Percentiles rank a stretch among this genome's conserved stretches.
Conservation (phyloP, 30 jellyfish, hydroid and myxozoan genomes). For the Haliclystus octoradiatus region DNA sequence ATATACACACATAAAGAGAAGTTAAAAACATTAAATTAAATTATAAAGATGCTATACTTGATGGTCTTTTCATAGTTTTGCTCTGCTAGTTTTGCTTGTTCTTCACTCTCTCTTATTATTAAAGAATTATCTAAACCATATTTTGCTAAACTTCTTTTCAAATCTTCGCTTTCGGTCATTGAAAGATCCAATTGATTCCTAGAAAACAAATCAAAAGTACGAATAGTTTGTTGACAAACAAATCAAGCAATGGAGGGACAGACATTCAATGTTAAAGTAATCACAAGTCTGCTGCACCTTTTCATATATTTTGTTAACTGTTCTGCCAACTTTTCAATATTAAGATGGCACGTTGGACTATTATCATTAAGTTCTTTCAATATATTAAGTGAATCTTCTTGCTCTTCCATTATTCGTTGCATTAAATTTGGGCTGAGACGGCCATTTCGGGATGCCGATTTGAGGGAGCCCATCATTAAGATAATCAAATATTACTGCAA, state of each 20-base stretch:
- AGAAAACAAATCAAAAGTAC: background rate
- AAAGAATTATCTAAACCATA: constrained; percentile 51
- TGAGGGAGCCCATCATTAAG: constrained; percentile 1
- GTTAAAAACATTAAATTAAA: too few relatives aligned
- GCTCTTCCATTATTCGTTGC: constrained; percentile 69
- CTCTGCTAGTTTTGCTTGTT: constrained; percentile 62
- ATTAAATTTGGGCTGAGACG: constrained; percentile 60
- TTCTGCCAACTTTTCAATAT: constrained; percentile 77
- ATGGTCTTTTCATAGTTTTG: constrained; percentile 54
- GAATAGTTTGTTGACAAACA: too few relatives aligned
- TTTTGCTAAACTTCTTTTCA: constrained; percentile 55
- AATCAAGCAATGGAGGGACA: too few relatives aligned
- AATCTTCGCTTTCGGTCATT: constrained; percentile 44
- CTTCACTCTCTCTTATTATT: constrained; percentile 78
- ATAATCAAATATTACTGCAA: background rate
- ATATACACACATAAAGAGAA: too few relatives aligned
- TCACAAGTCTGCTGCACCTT: constrained; percentile 27
- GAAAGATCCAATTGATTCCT: constrained; percentile 71
- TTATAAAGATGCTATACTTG: too few relatives aligned
- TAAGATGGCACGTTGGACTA: too few relatives aligned
- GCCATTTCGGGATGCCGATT: constrained; percentile 3
- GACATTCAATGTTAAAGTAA: too few relatives aligned
- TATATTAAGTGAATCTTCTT: constrained; percentile 42
- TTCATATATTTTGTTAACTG: constrained; percentile 50
- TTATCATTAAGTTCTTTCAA: too few relatives aligned